Conservation (phyloP, 2,113 vertebrate genomes). For the Python bivittatus region DNA sequence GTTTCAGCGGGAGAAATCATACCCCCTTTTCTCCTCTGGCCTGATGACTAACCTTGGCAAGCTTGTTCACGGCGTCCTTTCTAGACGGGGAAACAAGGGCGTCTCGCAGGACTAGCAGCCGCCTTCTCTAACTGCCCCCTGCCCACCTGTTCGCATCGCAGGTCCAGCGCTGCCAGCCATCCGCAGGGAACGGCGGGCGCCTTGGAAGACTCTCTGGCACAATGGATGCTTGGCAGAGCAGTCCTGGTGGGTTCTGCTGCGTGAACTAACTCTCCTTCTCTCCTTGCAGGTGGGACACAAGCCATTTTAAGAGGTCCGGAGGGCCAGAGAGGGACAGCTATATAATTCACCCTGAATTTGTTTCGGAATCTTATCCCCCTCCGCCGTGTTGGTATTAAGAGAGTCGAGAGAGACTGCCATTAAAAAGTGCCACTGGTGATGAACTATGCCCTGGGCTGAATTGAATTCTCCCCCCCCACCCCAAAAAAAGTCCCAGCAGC, state of each 20-base stretch:
- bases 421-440: slow-evolving; percentile 31
- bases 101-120: no score
- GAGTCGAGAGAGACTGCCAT: neutral
- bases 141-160: no score
- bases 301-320: slow-evolving; percentile 61
- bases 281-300: slow-evolving; percentile 66
- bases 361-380: slow-evolving; percentile 46
- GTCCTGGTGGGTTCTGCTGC: neutral
- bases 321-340: slow-evolving; percentile 58
- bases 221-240: neutral
- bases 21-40: neutral
- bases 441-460: fast-evolving
- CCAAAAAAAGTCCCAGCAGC: no score
- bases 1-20: no score
- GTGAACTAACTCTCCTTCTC: neutral
- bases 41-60: neutral
- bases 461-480: neutral
- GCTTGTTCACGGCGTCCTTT: neutral
- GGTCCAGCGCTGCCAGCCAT: no score
- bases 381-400: slow-evolving; percentile 40
- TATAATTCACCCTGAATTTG: slow-evolving; percentile 63
- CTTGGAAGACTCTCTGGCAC: neutral
- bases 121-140: no score
- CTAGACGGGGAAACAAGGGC: neutral
- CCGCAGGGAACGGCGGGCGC: no score